Evolutionary conservation across 2,113 vertebrate species (phyloP).

Genomic region (Poicephalus meyeri): DNA sequence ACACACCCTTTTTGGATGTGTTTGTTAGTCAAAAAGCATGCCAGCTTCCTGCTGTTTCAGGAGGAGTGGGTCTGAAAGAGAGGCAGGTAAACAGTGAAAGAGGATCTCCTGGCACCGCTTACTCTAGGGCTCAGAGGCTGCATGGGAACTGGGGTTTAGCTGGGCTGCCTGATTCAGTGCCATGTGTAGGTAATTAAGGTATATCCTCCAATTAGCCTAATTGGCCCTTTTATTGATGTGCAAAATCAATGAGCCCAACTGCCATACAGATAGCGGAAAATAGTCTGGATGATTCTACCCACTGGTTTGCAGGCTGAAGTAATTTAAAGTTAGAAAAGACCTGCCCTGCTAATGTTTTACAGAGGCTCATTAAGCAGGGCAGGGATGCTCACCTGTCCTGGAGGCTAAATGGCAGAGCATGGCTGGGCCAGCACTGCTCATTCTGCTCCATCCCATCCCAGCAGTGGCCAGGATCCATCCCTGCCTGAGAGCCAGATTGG

Average conservation of each 20-base stretch:
- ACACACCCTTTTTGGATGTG: slow-evolving; percentile 14
- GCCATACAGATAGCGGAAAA: not conserved
- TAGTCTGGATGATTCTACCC: not conserved
- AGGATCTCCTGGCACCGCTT: not conserved
- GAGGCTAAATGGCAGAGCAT: not conserved
- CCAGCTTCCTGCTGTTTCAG: slow-evolving; percentile 28
- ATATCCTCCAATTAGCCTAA: not conserved
- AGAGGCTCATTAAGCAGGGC: not conserved
- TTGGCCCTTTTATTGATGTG: not conserved
- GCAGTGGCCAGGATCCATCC: not conserved
- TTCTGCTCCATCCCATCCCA: not conserved
- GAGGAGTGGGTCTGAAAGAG: not conserved
- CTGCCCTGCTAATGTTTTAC: slow-evolving; percentile 7
- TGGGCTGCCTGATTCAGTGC: not conserved
- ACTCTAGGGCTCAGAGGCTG: not conserved
- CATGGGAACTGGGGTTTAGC: not conserved
- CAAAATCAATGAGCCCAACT: not conserved
- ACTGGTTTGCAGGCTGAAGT: slow-evolving; percentile 29
- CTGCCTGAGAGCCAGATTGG: not conserved
- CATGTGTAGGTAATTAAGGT: not conserved
- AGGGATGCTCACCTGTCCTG: not conserved
- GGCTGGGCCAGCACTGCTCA: not conserved
- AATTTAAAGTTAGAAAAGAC: not conserved
- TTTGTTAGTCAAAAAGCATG: slow-evolving; percentile 47
- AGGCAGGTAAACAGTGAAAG: slow-evolving; percentile 28